These are phyloP conservation scores for Alviniconcha marisindica DNA, from an alignment of 1,140 invertebrate species.

Conservation along the genomic window DNA sequence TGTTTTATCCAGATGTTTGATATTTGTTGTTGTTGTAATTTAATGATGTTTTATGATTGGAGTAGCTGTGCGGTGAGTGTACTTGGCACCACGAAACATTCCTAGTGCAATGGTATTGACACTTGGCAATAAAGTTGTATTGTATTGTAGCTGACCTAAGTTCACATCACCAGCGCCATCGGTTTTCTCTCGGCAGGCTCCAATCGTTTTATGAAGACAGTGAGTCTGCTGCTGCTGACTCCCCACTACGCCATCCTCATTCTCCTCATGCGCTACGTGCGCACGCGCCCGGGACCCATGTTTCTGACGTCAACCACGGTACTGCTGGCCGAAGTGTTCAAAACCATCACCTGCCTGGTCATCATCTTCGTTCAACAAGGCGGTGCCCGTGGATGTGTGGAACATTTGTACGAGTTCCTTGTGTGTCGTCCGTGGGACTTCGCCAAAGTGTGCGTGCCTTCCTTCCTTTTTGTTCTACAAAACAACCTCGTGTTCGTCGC, in stretches of 20 bases:
- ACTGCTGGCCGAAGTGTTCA: conserved; percentile 94
- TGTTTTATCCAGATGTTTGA: too few species aligned
- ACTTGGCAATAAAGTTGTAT: too few species aligned
- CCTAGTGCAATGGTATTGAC: too few species aligned
- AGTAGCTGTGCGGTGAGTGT: too few species aligned
- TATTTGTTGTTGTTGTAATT: too few species aligned
- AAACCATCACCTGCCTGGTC: conserved; percentile 86
- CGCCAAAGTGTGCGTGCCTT: conserved; percentile 89
- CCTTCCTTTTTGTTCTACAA: conserved; percentile 96
- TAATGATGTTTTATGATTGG: too few species aligned
- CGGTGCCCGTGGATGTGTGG: conserved; percentile 52
- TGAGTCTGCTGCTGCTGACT: conserved; percentile 92
- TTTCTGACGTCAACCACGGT: conserved; percentile 98
- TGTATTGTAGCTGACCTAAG: too few species aligned
- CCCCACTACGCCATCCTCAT: conserved; percentile 96
- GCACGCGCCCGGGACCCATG: conserved; percentile 91
- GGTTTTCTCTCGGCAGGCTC: too few species aligned
- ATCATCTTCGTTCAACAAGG: conserved; percentile 41
- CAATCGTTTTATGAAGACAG: conserved; percentile 62
- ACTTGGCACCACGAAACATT: too few species aligned
- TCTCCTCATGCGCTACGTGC: conserved; percentile 95
- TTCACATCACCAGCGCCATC: too few species aligned
- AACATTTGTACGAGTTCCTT: conserved; percentile 81
- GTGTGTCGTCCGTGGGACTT: conserved; percentile 90
- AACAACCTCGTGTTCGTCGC: conserved; percentile 98